A percentile compares a stretch with the other conserved stretches of the same genome.
These are phyloP conservation scores for Bungarus multicinctus DNA, from an alignment of 2,113 vertebrate genomes.

Conservation along the genomic window DNA sequence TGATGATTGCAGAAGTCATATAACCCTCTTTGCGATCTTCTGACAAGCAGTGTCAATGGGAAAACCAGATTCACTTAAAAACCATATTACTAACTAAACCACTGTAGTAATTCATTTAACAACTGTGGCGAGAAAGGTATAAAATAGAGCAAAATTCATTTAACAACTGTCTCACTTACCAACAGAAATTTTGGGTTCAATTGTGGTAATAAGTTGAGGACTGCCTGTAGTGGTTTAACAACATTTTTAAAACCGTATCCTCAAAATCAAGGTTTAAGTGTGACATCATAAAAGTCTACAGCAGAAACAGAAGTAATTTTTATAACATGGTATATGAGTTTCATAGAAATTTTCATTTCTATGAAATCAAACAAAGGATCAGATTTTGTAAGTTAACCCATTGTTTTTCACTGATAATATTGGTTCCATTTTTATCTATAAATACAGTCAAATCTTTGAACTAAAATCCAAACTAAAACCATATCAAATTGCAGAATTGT, in stretches of 20 bases:
- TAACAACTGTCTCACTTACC: background rate
- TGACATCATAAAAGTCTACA: background rate
- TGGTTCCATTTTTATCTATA: background rate
- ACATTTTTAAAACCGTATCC: background rate
- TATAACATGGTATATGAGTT: background rate
- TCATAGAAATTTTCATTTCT: background rate
- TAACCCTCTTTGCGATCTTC: background rate
- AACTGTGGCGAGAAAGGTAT: background rate
- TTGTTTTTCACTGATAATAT: background rate
- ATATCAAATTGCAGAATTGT: background rate
- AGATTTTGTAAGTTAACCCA: background rate
- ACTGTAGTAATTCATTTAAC: background rate
- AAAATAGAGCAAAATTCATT: background rate
- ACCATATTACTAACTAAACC: background rate
- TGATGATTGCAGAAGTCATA: background rate
- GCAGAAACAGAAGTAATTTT: background rate
- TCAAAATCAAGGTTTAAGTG: background rate
- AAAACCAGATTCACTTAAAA: background rate
- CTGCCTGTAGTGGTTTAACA: background rate
- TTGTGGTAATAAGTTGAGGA: background rate
- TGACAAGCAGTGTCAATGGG: background rate
- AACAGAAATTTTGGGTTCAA: background rate
- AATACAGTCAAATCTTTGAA: background rate
- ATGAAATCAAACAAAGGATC: background rate
- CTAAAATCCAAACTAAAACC: background rate